A percentile compares a stretch with the other conserved stretches of the same genome.
Conservation (phyloP, 2,888 invertebrate species). For the Hirtodrosophila confusa region DNA sequence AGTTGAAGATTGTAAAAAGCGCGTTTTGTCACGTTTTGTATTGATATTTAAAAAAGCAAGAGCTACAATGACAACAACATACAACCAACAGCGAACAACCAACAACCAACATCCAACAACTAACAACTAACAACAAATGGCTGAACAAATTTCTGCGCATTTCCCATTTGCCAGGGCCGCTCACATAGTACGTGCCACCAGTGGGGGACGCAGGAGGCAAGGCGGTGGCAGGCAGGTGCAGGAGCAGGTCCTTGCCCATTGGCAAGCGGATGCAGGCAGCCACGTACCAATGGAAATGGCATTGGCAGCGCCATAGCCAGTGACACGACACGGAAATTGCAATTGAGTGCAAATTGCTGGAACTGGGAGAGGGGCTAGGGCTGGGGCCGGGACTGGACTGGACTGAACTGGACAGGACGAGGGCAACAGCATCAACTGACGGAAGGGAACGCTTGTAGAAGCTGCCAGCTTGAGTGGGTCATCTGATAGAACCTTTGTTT, state of each 20-base stretch:
- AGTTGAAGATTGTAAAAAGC: conserved; percentile 38
- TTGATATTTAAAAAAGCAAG: conserved; percentile 68
- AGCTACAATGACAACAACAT: conserved; percentile 27
- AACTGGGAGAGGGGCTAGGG: conserved; percentile 4
- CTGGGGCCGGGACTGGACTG: not conserved
- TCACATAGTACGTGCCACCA: conserved; percentile 41
- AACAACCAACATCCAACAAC: conserved; percentile 10
- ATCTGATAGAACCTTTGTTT: conserved; percentile 21
- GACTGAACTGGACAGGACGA: not conserved
- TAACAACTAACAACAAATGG: conserved; percentile 71
- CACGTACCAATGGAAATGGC: conserved; percentile 68
- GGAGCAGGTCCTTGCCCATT: conserved; percentile 16
- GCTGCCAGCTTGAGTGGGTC: conserved; percentile 29
- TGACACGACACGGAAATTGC: conserved; percentile 68
- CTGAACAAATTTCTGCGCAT: conserved; percentile 72
- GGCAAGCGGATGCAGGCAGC: conserved; percentile 45
- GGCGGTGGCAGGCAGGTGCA: no score
- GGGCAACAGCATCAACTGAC: not conserved
- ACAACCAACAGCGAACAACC: conserved; percentile 22
- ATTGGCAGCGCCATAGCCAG: conserved; percentile 43
- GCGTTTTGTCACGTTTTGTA: conserved; percentile 70
- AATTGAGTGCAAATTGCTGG: conserved; percentile 73
- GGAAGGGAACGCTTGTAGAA: conserved; percentile 10
- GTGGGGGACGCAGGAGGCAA: not conserved
- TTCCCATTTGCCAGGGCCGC: conserved; percentile 46